These are phyloP conservation scores for Margaritifera margaritifera DNA, from an alignment of 2,888 invertebrate genomes.

Conservation along the genomic window DNA sequence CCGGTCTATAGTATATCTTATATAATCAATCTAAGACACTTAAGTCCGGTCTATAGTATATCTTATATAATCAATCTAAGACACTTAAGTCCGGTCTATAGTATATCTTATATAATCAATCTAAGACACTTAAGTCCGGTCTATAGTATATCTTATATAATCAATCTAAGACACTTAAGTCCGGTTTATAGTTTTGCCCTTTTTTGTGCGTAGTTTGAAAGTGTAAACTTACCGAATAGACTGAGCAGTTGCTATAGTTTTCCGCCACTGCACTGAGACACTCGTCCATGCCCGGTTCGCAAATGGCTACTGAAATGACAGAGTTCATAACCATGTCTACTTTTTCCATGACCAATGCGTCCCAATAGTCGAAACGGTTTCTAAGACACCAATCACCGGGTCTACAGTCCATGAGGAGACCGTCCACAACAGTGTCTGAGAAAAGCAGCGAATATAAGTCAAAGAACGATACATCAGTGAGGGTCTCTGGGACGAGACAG, in stretches of 20 bases:
- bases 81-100: no score
- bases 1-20: no score
- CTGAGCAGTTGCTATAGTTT: conserved; percentile 23
- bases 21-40: no score
- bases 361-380: conserved; percentile 38
- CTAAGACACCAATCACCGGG: conserved; percentile 42
- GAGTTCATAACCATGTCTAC: conserved; percentile 39
- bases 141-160: no score
- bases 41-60: no score
- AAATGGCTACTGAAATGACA: conserved; percentile 26
- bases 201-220: no score
- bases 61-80: no score
- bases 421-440: conserved; percentile 38
- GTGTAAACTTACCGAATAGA: conserved; percentile 23
- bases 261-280: conserved; percentile 26
- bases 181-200: no score
- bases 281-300: conserved; percentile 13
- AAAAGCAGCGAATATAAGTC: conserved; percentile 40
- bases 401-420: conserved; percentile 30
- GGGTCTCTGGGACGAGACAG: conserved; percentile 23
- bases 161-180: no score
- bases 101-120: no score
- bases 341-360: conserved; percentile 35
- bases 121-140: no score
- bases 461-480: conserved; percentile 40